Percentiles rank a stretch among this genome's conserved stretches.
These are phyloP conservation scores for Furcifer pardalis DNA, from an alignment of 2,797 vertebrate genomes.

Conservation along the genomic window DNA sequence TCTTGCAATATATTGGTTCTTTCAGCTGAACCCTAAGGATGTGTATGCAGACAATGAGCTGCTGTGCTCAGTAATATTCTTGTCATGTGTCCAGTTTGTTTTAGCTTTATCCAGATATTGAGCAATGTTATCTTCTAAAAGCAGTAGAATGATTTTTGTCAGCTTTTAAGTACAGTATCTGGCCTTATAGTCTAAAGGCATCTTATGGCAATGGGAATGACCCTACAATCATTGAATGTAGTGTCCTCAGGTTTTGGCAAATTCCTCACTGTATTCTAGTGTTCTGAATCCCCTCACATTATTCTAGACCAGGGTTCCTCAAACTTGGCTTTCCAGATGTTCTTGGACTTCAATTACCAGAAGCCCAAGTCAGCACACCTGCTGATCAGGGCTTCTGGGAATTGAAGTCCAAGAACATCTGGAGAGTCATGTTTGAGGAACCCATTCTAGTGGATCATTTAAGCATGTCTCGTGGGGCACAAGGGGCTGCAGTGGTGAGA, in stretches of 20 bases:
- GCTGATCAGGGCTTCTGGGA: too few species aligned
- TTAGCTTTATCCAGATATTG: neutral
- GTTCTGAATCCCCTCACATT: neutral
- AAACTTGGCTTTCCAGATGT: too few species aligned
- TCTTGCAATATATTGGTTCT: neutral
- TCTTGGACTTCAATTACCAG: too few species aligned
- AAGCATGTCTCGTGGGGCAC: too few species aligned
- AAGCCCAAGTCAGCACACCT: too few species aligned
- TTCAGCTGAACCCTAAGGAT: neutral
- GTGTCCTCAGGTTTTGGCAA: neutral
- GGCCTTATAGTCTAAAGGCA: neutral
- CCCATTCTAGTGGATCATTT: neutral
- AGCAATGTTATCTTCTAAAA: neutral
- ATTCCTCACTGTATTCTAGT: neutral
- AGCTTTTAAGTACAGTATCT: slow-evolving; percentile 2
- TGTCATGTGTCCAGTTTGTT: slow-evolving; percentile 9
- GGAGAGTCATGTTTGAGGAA: neutral
- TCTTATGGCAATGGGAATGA: neutral
- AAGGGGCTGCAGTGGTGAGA: neutral
- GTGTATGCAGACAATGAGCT: neutral
- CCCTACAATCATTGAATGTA: neutral
- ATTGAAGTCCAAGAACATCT: too few species aligned
- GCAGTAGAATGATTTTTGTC: slow-evolving; percentile 1
- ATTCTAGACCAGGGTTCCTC: neutral
- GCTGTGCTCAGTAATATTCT: neutral